These are phyloP conservation scores for Aphrophora alni DNA, from an alignment of 2,888 invertebrate species.

Conservation along the genomic window DNA sequence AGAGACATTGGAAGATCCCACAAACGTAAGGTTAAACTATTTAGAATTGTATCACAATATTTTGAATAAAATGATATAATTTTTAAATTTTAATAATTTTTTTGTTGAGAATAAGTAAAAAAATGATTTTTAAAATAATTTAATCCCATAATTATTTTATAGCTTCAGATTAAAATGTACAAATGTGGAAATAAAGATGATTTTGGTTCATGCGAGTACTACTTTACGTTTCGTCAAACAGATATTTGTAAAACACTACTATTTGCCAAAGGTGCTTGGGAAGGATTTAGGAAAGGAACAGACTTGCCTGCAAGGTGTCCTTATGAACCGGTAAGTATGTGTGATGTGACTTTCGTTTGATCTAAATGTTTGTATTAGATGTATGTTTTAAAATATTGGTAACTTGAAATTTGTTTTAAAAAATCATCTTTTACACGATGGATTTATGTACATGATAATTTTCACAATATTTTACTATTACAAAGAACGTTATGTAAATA, in stretches of 20 bases:
- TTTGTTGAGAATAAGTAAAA: too few species aligned
- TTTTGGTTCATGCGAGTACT: conserved; percentile 24
- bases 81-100: too few species aligned
- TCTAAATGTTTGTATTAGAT: too few species aligned
- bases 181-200: conserved; percentile 27
- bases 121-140: too few species aligned
- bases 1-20: conserved; percentile 3
- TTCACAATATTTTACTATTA: too few species aligned
- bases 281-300: conserved; percentile 26
- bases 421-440: too few species aligned
- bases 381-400: too few species aligned
- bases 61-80: too few species aligned
- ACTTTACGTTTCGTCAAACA: conserved; percentile 17
- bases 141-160: background rate
- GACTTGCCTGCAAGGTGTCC: conserved; percentile 23
- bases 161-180: conserved; percentile 27
- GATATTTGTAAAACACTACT: conserved; percentile 9
- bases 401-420: too few species aligned
- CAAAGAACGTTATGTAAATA: too few species aligned
- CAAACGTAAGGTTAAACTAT: background rate
- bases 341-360: too few species aligned
- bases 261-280: background rate
- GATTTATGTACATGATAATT: too few species aligned
- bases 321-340: conserved; percentile 20
- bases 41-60: background rate